Base-by-base conservation (phyloP, 2,797 vertebrate species). In the Cirrhinus mrigala region DNA sequence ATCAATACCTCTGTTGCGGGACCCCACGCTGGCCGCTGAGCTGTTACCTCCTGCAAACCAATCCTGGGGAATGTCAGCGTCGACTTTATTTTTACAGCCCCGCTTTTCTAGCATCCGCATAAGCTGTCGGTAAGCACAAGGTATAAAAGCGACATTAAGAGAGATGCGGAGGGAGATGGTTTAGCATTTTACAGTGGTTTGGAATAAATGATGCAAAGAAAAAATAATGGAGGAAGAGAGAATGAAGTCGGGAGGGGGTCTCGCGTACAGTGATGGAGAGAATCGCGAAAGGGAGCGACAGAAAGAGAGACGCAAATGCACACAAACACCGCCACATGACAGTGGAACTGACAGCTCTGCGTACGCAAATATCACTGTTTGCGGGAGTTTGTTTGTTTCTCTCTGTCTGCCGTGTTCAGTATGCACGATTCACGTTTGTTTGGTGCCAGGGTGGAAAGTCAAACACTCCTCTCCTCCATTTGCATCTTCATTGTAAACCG, bases 1-100 rank as follows among this genome's bases (percentile, higher is more conserved):
- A 84, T 84, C 86, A 87, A 87, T 87, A 87, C 77, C 27, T 27
- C 83, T 50, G 56, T 73, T 16, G 77, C 15, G 16, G 70, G 48
- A 62, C 27, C 70, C 40, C 27, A 60, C 6, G 58, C 27, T 75
- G 81, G 27, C 68, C 22, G 9, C 77, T 64, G 68, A 80, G 44
- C 77, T 40, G 77, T 79, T 79, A 80, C 83, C 44, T 85, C 44
- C 83, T 71, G 77, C 24, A 70, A 58, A 48, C 64, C 74, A 78
- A 70, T 70, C 75, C 64, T 50, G 18, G 24, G 60, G 75, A 56
- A 70, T 70, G 66, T 69, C 52, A 70, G 52, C 0, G 27, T 20
- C 7, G 14, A 22, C 27, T 73, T 79, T 37, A 18, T 50, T 85
- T 79, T 73, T 73, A 60, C 68, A 62, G 74, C 1, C 82, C n/a